A percentile compares a stretch with the other conserved stretches of the same genome.
Conservation (phyloP, 2,113 vertebrate genomes). For the Hipposideros armiger region DNA sequence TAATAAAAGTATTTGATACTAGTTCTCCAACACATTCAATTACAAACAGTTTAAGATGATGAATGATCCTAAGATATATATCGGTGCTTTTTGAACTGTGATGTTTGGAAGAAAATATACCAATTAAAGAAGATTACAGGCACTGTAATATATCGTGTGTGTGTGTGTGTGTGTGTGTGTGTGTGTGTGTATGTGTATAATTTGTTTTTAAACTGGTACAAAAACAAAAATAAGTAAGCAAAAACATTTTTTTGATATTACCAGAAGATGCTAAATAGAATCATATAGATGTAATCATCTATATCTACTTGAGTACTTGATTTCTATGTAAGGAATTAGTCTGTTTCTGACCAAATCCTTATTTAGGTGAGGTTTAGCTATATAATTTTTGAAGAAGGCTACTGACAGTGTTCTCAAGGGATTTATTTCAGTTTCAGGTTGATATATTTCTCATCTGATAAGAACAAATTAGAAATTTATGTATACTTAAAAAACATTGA, state of each 20-base stretch:
- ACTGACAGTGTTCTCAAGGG: neutral
- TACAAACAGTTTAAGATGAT: constrained; percentile 18
- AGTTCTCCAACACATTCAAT: neutral
- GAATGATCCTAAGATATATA: neutral
- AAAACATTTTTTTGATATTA: neutral
- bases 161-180: neutral
- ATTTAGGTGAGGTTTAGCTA: neutral
- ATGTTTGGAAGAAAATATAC: neutral
- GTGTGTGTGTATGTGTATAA: neutral
- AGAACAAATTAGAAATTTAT: constrained; percentile 28
- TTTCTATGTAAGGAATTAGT: neutral
- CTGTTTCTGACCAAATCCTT: neutral
- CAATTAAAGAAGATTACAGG: neutral
- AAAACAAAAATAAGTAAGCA: neutral
- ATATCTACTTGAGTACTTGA: neutral
- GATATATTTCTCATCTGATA: constrained; percentile 32
- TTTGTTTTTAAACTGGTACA: too few species aligned
- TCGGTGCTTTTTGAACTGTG: neutral
- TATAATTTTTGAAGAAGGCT: neutral
- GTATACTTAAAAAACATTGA: neutral
- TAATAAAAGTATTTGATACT: neutral
- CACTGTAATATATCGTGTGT: neutral
- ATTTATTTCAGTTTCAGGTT: constrained; percentile 54
- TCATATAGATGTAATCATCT: neutral
- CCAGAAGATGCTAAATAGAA: neutral